Base-by-base conservation (phyloP, 2,888 invertebrate genomes). In the Orthosia gothica region DNA sequence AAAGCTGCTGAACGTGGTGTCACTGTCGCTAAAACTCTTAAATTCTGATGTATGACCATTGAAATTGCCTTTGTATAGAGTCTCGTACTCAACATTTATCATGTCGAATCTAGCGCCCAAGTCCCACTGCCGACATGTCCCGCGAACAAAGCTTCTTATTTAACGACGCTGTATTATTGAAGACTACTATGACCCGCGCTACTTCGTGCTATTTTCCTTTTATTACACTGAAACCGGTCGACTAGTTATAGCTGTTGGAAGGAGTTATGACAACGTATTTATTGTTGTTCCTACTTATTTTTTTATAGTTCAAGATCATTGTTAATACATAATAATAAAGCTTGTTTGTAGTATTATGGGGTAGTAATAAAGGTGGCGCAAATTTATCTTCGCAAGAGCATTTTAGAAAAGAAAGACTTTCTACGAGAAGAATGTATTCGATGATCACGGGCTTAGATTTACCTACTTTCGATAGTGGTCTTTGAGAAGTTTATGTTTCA, bases 71-170 rank as follows among this genome's bases (percentile, higher is more conserved):
- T 84, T 84, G 86, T 85, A 85, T 88, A 83, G 74, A 76, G 80
- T 76, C 81, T 75, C 79, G 83, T 80, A 74, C 68, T 84, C 76
- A 71, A 85, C 82, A 87, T 89, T 87, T 87, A 88, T 88, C 86
- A 87, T 78, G 82, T 75, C 68, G 80, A 85, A 86, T 83, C 83
- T 84, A 85, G 83, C 82, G 54, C 26, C 69, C 61, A 61, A 76
- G 77, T 77, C 55, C 68, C 73, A 69, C 57, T 61, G 52, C 65
- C 78, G 81, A 77, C 84, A 81, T 82, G 82, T 81, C 64, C 76
- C 76, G 79, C 71, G 80, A 87, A 87, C 86, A 88, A 88, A 87
- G 87, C 86, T 79, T 79, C 82, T 84, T 84, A 87, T 88, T 88
- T 85, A 88, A 82, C 83, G 81, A 84, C 74, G 76, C 80, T 79